Base-by-base conservation (phyloP, 2,113 vertebrate species). In the Dissostichus mawsoni region DNA sequence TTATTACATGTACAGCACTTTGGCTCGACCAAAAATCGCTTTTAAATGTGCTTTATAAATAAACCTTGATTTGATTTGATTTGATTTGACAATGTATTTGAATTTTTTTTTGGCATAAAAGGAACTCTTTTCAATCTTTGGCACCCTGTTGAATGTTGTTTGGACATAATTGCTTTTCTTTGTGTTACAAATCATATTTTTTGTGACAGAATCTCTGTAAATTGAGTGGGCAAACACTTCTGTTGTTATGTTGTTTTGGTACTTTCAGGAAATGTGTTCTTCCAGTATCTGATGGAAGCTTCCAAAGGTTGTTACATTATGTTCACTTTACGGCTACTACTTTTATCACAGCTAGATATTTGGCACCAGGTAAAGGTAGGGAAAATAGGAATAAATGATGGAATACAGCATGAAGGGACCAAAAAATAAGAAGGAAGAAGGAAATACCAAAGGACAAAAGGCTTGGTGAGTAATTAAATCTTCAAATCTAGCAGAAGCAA, bases 261-360 rank as follows among this genome's bases (percentile, higher is more conserved):
- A 44, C 63, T 69, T 77, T 33, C 51, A 74, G 64, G 52, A 77
- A 77, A 81, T 73, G 50, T 67, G 50, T 47, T 65, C 62, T 62
- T 25, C 50, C 62, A 3, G 20, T 71, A 82, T 82, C 67, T 73
- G 81, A 78, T 78, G 13, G 44, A 29, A 68, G 81, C 47, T 68
- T 67, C 52, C 7, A 51, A 36, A 23, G 50, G 41, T 58, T 50
- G 20, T 61, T 61, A 44, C 29, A 81, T 58, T 76, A 36, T 25
- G 25, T 75, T 41, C 25, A 47, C 64, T 6, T 29, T 18, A 18
- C n/a, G n/a, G 13, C 20, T 17, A 1, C 2, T 13, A 74, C 20
- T 23, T 69, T 76, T 70, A 64, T 76, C 17, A 51, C 67, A 36
- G 23, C 20, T 45, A 0, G 1, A 23, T n/a, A 20, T 14, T 13